Evolutionary conservation across 2,888 invertebrate species (phyloP).

Genomic region (Agonopterix subpropinquella): DNA sequence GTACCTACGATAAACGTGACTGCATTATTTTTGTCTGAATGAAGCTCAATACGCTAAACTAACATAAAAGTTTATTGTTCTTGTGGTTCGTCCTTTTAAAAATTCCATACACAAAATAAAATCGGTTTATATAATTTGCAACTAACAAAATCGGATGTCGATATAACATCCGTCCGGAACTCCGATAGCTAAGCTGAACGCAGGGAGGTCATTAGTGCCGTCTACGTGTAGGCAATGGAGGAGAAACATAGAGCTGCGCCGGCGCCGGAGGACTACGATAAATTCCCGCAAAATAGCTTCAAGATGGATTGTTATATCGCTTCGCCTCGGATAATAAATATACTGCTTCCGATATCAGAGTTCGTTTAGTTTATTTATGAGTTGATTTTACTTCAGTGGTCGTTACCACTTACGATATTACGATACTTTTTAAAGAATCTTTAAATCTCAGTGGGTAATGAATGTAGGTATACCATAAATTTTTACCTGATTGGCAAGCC

Average conservation of each 20-base stretch:
- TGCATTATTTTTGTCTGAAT: too few relatives aligned
- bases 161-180: too few relatives aligned
- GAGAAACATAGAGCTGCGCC: conserved; percentile 9
- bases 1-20: too few relatives aligned
- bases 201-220: conserved; percentile 1
- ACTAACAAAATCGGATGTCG: too few relatives aligned
- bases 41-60: too few relatives aligned
- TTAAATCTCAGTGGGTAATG: too few relatives aligned
- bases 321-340: conserved; percentile 28
- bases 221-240: not conserved
- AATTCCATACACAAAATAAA: too few relatives aligned
- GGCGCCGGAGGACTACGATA: conserved; percentile 15
- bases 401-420: conserved; percentile 13
- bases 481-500: too few relatives aligned
- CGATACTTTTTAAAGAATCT: conserved; percentile 1
- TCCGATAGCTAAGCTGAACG: not conserved
- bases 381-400: conserved; percentile 23
- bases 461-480: too few relatives aligned
- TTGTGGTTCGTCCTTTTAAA: too few relatives aligned
- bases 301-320: conserved; percentile 32
- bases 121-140: too few relatives aligned
- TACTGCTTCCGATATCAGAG: conserved; percentile 24
- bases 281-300: conserved; percentile 21
- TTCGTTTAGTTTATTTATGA: conserved; percentile 29
- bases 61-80: too few relatives aligned